Evolutionary conservation across 1,140 invertebrate genomes (phyloP), one percentile per base, ranked within the genome.

Genomic region (Oscheius sp.): DNA sequence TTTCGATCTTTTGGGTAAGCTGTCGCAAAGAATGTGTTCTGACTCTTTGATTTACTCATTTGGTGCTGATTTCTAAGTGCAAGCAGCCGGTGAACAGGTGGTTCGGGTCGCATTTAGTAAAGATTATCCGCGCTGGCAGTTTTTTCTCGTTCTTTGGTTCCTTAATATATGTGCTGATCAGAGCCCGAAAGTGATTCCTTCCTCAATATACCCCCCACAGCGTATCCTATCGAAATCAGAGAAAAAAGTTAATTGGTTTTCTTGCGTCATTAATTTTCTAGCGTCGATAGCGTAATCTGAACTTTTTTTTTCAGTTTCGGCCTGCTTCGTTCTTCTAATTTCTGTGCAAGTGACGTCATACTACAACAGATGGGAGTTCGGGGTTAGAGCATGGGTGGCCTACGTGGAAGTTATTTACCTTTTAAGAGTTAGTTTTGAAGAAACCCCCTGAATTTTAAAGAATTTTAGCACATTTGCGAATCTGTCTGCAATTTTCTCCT

Each of bases 1-100:
- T 32, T 80, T 80, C 38, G 79, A 80, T 58, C 59, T 69, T 20
- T 28, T 80, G 32, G 79, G 49, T 55, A 55, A 55, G 49, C 28
- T 55, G 38, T 42, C 38, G 38, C 38, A 42, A n/a, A 42, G 7
- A 42, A 42, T n/a, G n/a, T n/a, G n/a, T n/a, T n/a, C 7, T 42
- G 38, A 42, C n/a, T 10, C n/a, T 42, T 42, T 42, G n/a, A 42
- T 42, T 42, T 42, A n/a, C n/a, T n/a, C n/a, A n/a, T n/a, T n/a
- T n/a, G n/a, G n/a, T n/a, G n/a, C n/a, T n/a, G n/a, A n/a, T n/a
- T n/a, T n/a, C n/a, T n/a, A n/a, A n/a, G n/a, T n/a, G n/a, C n/a
- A n/a, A n/a, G n/a, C n/a, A n/a, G n/a, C n/a, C n/a, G n/a, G n/a
- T n/a, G n/a, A n/a, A n/a, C n/a, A n/a, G n/a, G n/a, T n/a, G n/a